Base-by-base conservation (phyloP, 92 coral and sea anemone species). In the Nematostella vectensis region DNA sequence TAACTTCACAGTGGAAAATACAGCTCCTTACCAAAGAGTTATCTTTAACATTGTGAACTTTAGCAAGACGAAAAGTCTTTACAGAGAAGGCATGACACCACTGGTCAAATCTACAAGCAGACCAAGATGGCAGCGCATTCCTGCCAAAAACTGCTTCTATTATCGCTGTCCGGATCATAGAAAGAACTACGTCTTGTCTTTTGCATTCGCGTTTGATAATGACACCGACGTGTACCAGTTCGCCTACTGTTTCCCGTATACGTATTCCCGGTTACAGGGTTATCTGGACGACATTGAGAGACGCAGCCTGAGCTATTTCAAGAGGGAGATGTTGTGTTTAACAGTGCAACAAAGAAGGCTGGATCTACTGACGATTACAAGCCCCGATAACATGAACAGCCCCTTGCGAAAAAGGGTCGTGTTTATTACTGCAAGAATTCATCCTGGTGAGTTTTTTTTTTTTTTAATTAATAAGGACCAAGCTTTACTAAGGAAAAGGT, bases 101-200 rank as follows among this genome's bases (percentile, higher is more conserved):
- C 77, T 93, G 0, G 99, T 93, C 27, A 93, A 93, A 31, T 93
- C 99, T 8, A 71, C 77, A 2, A 93, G 99, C 68, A 83, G 99
- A 15, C 96, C 85, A 31, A 93, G 85, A 56, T 93, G 99, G 99
- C 99, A 93, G 64, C 69, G 99, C 65, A 86, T 93, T 15, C 96
- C 99, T 11, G 80, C 99, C 0, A 93, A 93, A 65, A 93, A 93
- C 54, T 88, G 95, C 68, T 93, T 87, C 43, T 93, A 93, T 44
- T 93, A 93, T 70, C 99, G 99, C 16, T 93, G 96, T 25, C 99
- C 99, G 1, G 97, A 93, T 64, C 99, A 93, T 58, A 67, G 99
- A 18, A 93, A 93, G 64, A 93, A 93, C 86, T 93, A 93, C 44
- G 99, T 93, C 0, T 63, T 93, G 60, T 93, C 99, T 1, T 93